Base-by-base conservation (phyloP, 1,140 invertebrate genomes). In the Sycobia sp. region DNA sequence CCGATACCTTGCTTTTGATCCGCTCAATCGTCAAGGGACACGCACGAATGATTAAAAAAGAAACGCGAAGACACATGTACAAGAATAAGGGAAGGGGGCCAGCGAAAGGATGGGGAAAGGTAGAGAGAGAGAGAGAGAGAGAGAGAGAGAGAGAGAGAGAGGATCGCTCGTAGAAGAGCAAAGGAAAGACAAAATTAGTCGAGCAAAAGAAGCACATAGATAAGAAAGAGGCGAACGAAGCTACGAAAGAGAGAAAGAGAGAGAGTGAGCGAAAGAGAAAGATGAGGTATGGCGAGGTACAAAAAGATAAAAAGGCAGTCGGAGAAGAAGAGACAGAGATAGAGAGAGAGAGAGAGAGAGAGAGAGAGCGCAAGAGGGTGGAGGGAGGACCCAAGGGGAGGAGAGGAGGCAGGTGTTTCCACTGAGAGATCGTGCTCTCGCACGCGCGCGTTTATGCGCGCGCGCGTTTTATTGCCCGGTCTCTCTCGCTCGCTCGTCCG, bases 381-480 rank as follows among this genome's bases (percentile, higher is more conserved):
- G 47, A 56, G 66, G 67, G 62, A 54, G 66, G 62, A 66, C 49
- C 53, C 56, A 54, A 29, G 50, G 60, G 57, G 67, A 65, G 67
- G 53, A 63, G 22, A 67, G 25, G 67, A 70, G 75, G 75, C 75
- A 79, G 76, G 76, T 78, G 76, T 76, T 76, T 69, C 36, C 41
- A 49, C n/a, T n/a, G 38, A 38, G 22, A 22, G 36, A 72, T 77
- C n/a, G n/a, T n/a, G n/a, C n/a, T 72, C 69, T 74, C 77, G 73
- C 74, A n/a, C n/a, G n/a, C 70, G 72, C 71, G 72, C 72, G 70
- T 75, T 79, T 76, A 73, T 76, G 71, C 74, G 72, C 72, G 75
- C 75, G 74, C 75, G 76, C 78, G 76, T 73, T 79, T 80, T 77
- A 78, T 75, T 76, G 69, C 76, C 68, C 72, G 72, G 41, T 32